phyloP scores from a whole-genome alignment of 2,797 vertebrate genomes.

The Enteromius afrohamiltoni region DNA sequence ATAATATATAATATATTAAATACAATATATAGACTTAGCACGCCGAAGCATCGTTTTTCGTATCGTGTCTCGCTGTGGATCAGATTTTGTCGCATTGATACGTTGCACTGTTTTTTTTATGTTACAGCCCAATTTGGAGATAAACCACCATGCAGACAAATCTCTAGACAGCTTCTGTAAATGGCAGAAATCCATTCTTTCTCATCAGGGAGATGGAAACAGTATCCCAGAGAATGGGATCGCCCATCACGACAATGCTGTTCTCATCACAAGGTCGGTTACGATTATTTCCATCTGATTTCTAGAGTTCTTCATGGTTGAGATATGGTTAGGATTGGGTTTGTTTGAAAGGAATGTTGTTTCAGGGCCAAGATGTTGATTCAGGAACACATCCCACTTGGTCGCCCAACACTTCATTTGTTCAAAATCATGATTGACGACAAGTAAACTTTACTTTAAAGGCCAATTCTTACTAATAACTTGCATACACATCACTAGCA shows the following conservation, averaged over 20 bases:
- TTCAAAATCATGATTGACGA: not conserved
- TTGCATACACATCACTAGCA: not conserved
- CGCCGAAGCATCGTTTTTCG: not conserved
- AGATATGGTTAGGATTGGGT: conserved; percentile 22
- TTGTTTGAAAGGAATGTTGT: conserved; percentile 64
- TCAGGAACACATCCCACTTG: conserved; percentile 9
- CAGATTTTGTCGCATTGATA: not conserved
- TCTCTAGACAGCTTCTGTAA: conserved; percentile 99
- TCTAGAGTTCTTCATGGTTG: conserved; percentile 47
- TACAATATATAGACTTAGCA: not conserved
- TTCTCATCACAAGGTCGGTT: conserved; percentile 97
- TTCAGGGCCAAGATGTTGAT: conserved; percentile 7
- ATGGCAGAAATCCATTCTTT: conserved; percentile 99
- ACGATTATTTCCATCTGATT: conserved; percentile 40
- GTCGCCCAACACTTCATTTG: conserved; percentile 15
- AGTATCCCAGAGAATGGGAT: conserved; percentile 98
- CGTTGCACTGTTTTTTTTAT: conserved; percentile 27
- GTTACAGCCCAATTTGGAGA: conserved; percentile 95
- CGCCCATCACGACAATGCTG: conserved; percentile 98
- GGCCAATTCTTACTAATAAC: not conserved
- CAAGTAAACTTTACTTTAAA: not conserved
- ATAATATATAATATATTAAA: conserved; percentile 37
- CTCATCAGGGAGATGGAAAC: conserved; percentile 95
- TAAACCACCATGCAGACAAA: conserved; percentile 99
- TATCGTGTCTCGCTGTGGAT: not conserved